Evolutionary conservation across 2,113 vertebrate species (phyloP), one percentile per base, ranked within the genome.

Genomic region (Oncorhynchus mykiss): DNA sequence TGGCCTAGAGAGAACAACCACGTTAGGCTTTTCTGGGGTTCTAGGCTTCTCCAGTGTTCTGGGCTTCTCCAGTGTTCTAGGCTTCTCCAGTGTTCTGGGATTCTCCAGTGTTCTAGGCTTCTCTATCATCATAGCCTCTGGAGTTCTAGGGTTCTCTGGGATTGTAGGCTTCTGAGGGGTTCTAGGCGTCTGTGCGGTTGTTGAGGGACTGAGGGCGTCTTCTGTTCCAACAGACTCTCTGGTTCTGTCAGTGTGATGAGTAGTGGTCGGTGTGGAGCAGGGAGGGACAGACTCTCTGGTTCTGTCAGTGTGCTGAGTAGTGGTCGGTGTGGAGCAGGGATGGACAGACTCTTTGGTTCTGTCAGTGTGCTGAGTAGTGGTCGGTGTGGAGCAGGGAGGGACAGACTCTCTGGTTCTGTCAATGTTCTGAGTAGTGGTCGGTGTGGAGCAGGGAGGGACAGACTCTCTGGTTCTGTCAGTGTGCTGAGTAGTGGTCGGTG

Each of bases 81-180:
- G 51, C 39, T 45, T 45, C 39, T 54, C 49, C 1, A 54, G 49
- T 6, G 3, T 51, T 12, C 1, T n/a, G 24, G 62, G 88, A 82
- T 94, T 92, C 82, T 92, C 91, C 69, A 91, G 91, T 84, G 85
- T 74, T 12, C 18, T 6, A 0, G 27, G 88, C 82, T 94, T 92
- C 82, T 39, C 7, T 39, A 39, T 6, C 34, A 39, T 39, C 8
- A 6, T 9, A 39, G 39, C 39, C 82, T 92, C 91, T 69, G 91
- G 91, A 84, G 85, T 73, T 12, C 18, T 6, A 0, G 29, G 18
- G 11, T 31, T 20, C 27, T 29, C 27, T 16, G 75, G 86, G 7
- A 60, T 22, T 13, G 3, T 54, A 3, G 12, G 27, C 25, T 27
- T 27, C 14, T 24, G 22, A 14, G 64, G 24, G 22, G 14, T 66